phyloP scores from a whole-genome alignment of 2,888 invertebrate species.

The Rhamphomyia laevipes region DNA sequence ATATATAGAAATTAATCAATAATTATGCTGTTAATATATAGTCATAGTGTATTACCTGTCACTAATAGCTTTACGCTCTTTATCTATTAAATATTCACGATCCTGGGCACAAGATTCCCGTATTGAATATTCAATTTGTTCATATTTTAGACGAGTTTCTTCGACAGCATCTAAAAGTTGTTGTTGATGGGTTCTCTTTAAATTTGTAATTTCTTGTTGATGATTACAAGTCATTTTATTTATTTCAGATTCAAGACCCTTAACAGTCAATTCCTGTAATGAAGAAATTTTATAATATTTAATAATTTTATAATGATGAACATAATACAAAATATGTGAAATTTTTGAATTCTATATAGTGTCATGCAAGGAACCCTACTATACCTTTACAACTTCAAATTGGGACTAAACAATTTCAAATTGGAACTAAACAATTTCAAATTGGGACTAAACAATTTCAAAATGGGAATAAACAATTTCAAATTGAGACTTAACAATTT shows the following conservation, averaged over 20 bases:
- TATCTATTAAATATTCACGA: conserved; percentile 48
- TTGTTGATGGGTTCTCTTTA: conserved; percentile 44
- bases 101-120: conserved; percentile 49
- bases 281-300: neutral
- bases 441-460: too few relatives aligned
- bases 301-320: too few relatives aligned
- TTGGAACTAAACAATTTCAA: too few relatives aligned
- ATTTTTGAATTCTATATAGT: too few relatives aligned
- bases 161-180: conserved; percentile 58
- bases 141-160: conserved; percentile 50
- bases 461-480: too few relatives aligned
- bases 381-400: neutral
- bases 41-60: conserved; percentile 36
- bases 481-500: too few relatives aligned
- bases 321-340: too few relatives aligned
- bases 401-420: too few relatives aligned
- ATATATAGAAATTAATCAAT: neutral
- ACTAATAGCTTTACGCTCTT: conserved; percentile 48
- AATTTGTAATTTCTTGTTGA: conserved; percentile 48
- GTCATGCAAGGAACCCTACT: too few relatives aligned
- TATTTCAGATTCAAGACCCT: conserved; percentile 75
- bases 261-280: conserved; percentile 68
- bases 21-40: too few relatives aligned
- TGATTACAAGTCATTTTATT: conserved; percentile 65
- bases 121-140: conserved; percentile 47